Base-by-base conservation (phyloP, 2,113 vertebrate genomes). In the Tapirus terrestris region DNA sequence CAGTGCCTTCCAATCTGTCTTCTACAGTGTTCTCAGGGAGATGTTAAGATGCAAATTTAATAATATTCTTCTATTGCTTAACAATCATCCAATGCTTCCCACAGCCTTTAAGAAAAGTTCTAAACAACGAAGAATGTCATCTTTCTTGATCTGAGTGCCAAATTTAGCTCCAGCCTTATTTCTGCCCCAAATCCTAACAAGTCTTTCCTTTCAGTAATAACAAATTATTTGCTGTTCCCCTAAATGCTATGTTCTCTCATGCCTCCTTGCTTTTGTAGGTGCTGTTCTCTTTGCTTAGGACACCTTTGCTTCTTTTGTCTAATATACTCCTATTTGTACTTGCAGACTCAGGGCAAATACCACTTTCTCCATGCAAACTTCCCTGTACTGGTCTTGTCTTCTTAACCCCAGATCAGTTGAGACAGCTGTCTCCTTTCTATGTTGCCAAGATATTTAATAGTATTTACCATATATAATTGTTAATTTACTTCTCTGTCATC, bases 81-180 rank as follows among this genome's bases (percentile, higher is more conserved):
- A 75, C 27, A 84, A 89, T 80, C 51, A 67, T 27, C n/a, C 23
- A 45, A 14, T 79, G 81, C 14, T 82, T 68, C 82, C 77, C 48
- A 84, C 0, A 85, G 53, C 36, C 29, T 81, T 89, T 61, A 83
- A 83, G 31, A 65, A 92, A 89, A 94, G 18, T 9, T 77, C 6
- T n/a, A 90, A 94, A 68, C 36, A 72, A 61, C 1, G 6, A 94
- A 53, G 31, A 39, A 85, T 45, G 8, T 56, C 27, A 61, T 39
- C 36, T 72, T 90, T 80, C n/a, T 86, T 95, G 39, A 82, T 85
- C 61, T 23, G 12, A 96, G 33, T 53, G 31, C 45, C 43, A 94
- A 79, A 51, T 84, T 90, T 82, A 92, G n/a, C 21, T 81, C 39
- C 18, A 93, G 60, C 6, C 45, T 83, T 82, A 96, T 82, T 96